These are phyloP conservation scores for Strigops habroptila DNA, from an alignment of 2,113 vertebrate genomes.

Conservation along the genomic window DNA sequence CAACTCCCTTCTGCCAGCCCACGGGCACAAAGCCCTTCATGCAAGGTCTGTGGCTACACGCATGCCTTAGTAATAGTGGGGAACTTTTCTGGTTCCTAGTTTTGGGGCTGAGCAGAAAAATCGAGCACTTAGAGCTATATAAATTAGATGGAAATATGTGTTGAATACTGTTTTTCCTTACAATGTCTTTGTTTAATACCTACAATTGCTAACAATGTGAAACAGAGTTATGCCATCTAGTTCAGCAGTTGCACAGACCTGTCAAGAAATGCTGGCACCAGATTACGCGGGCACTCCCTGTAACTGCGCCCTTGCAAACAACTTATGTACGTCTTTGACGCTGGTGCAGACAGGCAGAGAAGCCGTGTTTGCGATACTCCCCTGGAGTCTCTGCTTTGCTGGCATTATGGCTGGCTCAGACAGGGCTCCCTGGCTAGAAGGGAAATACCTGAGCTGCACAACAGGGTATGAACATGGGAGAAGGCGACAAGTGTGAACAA, in stretches of 20 bases:
- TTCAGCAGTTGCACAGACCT: constrained; percentile 13
- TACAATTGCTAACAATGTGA: background rate
- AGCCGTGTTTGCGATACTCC: background rate
- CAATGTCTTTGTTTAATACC: background rate
- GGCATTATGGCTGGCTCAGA: background rate
- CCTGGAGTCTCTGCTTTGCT: accelerated
- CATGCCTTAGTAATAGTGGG: no score
- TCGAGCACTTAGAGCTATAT: background rate
- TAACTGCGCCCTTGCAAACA: background rate
- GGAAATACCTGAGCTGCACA: background rate
- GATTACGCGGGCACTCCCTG: background rate
- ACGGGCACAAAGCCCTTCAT: background rate
- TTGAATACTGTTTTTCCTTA: background rate
- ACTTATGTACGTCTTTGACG: accelerated
- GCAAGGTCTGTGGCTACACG: background rate
- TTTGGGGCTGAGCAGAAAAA: background rate
- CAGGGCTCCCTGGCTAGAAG: background rate
- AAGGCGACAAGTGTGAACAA: background rate
- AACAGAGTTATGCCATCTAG: background rate
- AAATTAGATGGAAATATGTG: background rate
- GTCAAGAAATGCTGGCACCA: background rate
- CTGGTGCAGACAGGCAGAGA: background rate
- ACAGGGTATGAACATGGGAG: background rate
- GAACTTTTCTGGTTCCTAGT: background rate
- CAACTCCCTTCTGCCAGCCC: background rate